Conservation (phyloP, 2,113 vertebrate genomes). For the Nycticryphes semicollaris region DNA sequence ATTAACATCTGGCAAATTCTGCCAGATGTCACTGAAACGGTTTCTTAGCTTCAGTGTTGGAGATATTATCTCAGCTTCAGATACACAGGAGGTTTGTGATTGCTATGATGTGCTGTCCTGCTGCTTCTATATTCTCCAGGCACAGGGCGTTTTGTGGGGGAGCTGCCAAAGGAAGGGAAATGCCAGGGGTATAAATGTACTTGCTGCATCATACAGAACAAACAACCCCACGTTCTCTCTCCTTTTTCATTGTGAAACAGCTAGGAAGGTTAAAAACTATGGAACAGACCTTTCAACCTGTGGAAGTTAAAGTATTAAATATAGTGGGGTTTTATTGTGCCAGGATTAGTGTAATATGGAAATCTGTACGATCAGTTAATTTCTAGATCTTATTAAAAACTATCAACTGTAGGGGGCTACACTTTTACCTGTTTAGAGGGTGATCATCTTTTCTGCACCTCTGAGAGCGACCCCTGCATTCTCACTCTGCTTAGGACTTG, state of each 20-base stretch:
- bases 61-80: not conserved
- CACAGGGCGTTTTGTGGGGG: not conserved
- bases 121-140: not conserved
- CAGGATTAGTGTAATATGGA: not conserved
- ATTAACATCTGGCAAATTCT: slow-evolving; percentile 31
- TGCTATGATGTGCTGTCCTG: not conserved
- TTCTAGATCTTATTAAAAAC: not conserved
- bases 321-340: not conserved
- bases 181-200: slow-evolving; percentile 3
- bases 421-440: not conserved
- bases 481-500: not conserved
- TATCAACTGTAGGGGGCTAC: not conserved
- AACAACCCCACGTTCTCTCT: not conserved
- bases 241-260: not conserved
- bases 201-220: not conserved
- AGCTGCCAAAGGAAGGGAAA: slow-evolving; percentile 30
- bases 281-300: not conserved
- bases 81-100: not conserved
- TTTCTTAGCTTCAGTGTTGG: not conserved
- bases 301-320: not conserved
- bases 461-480: not conserved
- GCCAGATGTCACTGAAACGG: slow-evolving; percentile 32
- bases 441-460: not conserved
- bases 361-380: not conserved
- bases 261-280: not conserved